Percentiles rank a stretch among this genome's conserved stretches.
Conservation (phyloP, 1,140 invertebrate species). For the Apis florea region DNA sequence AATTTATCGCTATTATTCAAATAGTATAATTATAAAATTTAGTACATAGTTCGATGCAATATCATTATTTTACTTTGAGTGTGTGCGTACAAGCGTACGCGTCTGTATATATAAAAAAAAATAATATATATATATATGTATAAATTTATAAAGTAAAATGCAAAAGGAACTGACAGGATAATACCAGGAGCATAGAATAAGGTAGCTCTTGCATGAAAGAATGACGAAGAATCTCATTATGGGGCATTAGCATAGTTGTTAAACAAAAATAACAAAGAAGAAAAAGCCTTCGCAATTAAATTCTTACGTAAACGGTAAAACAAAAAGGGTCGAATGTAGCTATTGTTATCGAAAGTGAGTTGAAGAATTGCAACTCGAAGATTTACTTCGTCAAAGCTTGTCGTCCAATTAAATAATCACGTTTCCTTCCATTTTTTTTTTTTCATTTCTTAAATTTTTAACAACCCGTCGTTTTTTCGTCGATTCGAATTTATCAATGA, state of each 20-base stretch:
- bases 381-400: background rate
- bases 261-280: slow-evolving; percentile 50
- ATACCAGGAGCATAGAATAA: background rate
- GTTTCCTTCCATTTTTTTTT: background rate
- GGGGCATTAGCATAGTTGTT: slow-evolving; percentile 32
- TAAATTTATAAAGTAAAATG: background rate
- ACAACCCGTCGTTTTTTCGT: background rate
- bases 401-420: background rate
- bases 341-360: slow-evolving; percentile 11
- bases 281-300: slow-evolving; percentile 60
- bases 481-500: background rate
- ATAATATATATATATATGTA: too few relatives aligned
- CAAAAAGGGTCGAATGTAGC: background rate
- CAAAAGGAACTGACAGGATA: slow-evolving; percentile 23
- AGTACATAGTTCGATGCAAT: background rate
- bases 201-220: slow-evolving; percentile 20
- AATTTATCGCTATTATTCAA: slow-evolving; percentile 4
- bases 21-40: background rate
- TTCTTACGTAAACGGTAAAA: slow-evolving; percentile 46
- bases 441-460: background rate
- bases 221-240: slow-evolving; percentile 36
- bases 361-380: background rate
- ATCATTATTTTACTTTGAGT: background rate
- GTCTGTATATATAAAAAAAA: background rate
- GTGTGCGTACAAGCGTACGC: background rate